Base-by-base conservation (phyloP, 2,797 vertebrate species). In the Dermochelys coriacea region DNA sequence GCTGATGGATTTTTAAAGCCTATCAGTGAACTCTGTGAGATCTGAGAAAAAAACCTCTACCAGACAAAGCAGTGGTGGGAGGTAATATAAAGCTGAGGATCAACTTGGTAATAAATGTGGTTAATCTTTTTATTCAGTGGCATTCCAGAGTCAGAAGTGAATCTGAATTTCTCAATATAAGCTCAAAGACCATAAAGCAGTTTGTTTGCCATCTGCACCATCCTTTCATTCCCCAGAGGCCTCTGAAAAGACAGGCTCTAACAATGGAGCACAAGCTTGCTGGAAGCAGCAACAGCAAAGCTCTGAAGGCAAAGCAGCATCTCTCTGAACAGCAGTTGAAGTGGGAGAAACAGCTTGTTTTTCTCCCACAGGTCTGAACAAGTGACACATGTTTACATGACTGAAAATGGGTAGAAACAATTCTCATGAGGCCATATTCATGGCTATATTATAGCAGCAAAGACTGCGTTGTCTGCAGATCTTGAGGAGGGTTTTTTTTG, bases 151-250 rank as follows among this genome's bases (percentile, higher is more conserved):
- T 94, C 87, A 93, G 88, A 96, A 95, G 86, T 80, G 87, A 90
- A 93, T 96, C 91, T 92, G 59, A 96, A 91, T 97, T 91, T 92
- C 78, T 94, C 88, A 82, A 37, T 88, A 57, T 79, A 82, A 95
- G 87, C 89, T 96, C 71, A 49, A 89, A 94, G 89, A 89, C 81
- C 41, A 77, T 89, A 93, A 95, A 95, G 55, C 82, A 86, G 25
- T 92, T 97, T 96, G 85, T 96, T 97, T 97, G 81, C 94, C 89
- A 93, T 95, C 96, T 95, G 95, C 51, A 94, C 87, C 75, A 89
- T 84, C 77, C 51, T 92, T 89, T 94, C 82, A 45, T 84, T 84
- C 90, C 89, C 96, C 83, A 52, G 90, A 94, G 94, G 89, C 82
- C 12, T 61, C 90, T 94, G 84, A 94, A 96, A 97, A 94, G 91